Evolutionary conservation across 2,888 invertebrate species (phyloP).

Genomic region (Allacma fusca): DNA sequence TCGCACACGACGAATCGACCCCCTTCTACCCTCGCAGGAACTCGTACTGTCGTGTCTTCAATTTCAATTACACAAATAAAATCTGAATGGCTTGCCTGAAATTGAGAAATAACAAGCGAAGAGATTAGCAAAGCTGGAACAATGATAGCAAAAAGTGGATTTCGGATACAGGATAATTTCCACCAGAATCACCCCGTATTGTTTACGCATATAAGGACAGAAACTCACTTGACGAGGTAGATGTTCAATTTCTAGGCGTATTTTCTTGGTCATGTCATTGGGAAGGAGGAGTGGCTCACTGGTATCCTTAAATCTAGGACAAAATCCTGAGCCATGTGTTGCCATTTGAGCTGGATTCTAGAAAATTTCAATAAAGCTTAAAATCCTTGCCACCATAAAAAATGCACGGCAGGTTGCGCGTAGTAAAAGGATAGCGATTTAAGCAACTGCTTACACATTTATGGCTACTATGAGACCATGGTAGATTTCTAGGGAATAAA

Average conservation of each 20-base stretch:
- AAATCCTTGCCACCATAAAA: background rate
- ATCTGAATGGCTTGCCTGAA: slow-evolving; percentile 80
- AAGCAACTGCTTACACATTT: slow-evolving; percentile 19
- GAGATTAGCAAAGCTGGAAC: too few species aligned
- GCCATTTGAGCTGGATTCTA: slow-evolving; percentile 70
- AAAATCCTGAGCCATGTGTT: slow-evolving; percentile 72
- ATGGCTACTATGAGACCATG: slow-evolving; percentile 13
- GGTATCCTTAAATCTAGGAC: slow-evolving; percentile 80
- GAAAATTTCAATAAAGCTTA: slow-evolving; percentile 20
- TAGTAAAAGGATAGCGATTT: slow-evolving; percentile 5
- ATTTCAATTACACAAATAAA: slow-evolving; percentile 91
- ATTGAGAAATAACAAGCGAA: background rate
- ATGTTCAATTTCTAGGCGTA: slow-evolving; percentile 88
- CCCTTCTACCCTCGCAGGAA: slow-evolving; percentile 84
- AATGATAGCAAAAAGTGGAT: too few species aligned
- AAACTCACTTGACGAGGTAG: slow-evolving; percentile 73
- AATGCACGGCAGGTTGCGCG: background rate
- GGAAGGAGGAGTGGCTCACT: slow-evolving; percentile 81
- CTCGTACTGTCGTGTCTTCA: slow-evolving; percentile 86
- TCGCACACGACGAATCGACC: slow-evolving; percentile 86
- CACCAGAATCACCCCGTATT: too few species aligned
- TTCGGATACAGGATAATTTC: too few species aligned
- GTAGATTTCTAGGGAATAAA: slow-evolving; percentile 12
- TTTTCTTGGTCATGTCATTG: slow-evolving; percentile 87
- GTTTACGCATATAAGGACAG: too few species aligned